phyloP scores from a whole-genome alignment of 2,888 invertebrate genomes.

The Didymodactylos carnosus region DNA sequence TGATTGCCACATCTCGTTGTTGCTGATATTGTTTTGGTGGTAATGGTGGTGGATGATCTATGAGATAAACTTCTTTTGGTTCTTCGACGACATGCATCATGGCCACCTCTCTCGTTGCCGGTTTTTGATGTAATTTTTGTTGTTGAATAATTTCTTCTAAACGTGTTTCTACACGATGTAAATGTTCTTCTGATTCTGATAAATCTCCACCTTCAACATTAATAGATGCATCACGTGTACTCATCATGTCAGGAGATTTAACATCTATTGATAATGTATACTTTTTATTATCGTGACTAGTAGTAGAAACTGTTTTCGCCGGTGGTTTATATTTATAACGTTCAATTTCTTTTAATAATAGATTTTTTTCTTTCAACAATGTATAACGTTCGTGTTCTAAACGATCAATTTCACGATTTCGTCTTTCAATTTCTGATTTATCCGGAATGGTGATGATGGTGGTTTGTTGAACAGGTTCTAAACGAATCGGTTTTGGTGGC shows the following conservation, averaged over 20 bases:
- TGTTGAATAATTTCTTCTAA: slow-evolving; percentile 2
- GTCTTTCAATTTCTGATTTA: neutral
- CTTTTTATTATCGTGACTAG: neutral
- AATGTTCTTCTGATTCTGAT: no score
- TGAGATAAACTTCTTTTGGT: no score
- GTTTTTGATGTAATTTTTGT: neutral
- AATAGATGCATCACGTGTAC: neutral
- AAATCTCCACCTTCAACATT: no score
- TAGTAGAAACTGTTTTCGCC: neutral
- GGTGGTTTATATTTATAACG: neutral
- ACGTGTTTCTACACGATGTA: no score
- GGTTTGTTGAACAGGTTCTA: neutral
- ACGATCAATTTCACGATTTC: neutral
- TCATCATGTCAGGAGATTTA: neutral
- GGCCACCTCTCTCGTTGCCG: slow-evolving; percentile 7
- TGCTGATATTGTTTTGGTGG: slow-evolving; percentile 2
- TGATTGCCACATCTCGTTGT: slow-evolving; percentile 10
- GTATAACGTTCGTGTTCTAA: neutral
- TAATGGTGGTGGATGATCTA: slow-evolving; percentile 8
- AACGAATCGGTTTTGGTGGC: neutral
- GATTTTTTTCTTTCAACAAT: neutral
- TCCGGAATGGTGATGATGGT: neutral
- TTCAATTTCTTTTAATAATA: neutral
- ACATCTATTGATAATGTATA: neutral
- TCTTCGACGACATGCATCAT: slow-evolving; percentile 11